Percentiles rank a stretch among this genome's conserved stretches.
Conservation (phyloP, 2,113 vertebrate genomes). For the Rhabdornis inornatus region DNA sequence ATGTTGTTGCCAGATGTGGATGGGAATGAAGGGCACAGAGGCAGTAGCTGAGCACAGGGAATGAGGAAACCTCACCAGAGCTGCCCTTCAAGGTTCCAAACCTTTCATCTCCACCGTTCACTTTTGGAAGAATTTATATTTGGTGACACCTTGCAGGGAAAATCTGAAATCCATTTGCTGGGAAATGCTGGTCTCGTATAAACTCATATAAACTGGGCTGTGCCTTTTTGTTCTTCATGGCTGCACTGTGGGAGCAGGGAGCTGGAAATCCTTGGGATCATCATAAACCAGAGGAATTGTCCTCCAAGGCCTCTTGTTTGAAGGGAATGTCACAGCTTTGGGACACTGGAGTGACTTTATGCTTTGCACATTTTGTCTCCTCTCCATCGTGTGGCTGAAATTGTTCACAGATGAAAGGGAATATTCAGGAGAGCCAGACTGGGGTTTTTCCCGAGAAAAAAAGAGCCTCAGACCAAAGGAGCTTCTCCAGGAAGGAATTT, state of each 20-base stretch:
- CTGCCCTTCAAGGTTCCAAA: neutral
- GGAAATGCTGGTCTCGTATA: accelerated
- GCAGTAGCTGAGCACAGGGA: neutral
- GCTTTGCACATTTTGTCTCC: neutral
- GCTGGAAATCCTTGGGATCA: neutral
- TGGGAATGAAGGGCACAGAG: neutral
- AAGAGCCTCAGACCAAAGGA: neutral
- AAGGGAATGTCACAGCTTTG: neutral
- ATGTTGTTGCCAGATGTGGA: constrained; percentile 43
- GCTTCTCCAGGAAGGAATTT: neutral
- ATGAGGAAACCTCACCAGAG: neutral
- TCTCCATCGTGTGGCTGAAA: neutral
- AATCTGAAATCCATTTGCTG: neutral
- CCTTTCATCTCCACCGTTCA: neutral
- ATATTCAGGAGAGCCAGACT: neutral
- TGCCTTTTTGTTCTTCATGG: neutral
- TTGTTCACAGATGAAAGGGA: neutral
- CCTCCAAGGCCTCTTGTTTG: neutral
- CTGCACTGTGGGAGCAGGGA: neutral
- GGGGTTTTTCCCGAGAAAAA: neutral
- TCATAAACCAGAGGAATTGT: neutral
- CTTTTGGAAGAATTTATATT: neutral
- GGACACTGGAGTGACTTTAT: neutral
- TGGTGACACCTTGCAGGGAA: neutral
- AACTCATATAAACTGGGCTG: neutral